Evolutionary conservation across 1,140 invertebrate genomes (phyloP).

Genomic region (Riptortus pedestris): DNA sequence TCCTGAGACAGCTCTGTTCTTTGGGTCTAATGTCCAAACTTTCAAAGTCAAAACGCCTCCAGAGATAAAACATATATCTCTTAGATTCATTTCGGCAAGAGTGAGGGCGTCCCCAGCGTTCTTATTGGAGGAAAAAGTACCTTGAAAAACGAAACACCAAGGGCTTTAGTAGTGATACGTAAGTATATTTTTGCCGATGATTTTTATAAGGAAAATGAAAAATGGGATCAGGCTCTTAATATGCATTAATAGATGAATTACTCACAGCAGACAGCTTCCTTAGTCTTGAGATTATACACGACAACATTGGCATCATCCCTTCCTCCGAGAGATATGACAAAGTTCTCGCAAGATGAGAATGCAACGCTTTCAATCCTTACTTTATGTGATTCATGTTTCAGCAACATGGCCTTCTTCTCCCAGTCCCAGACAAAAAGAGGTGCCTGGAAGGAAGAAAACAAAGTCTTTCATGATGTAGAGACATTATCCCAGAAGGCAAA

Average conservation of each 20-base stretch:
- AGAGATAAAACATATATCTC: slow-evolving; percentile 52
- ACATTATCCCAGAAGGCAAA: background rate
- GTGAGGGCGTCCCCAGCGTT: slow-evolving; percentile 54
- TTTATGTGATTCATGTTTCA: slow-evolving; percentile 71
- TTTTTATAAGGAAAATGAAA: too few species aligned
- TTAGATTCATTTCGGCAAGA: slow-evolving; percentile 44
- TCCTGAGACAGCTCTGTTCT: slow-evolving; percentile 54
- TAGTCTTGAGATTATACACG: slow-evolving; percentile 55
- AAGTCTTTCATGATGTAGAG: slow-evolving; percentile 17
- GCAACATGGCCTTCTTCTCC: slow-evolving; percentile 46
- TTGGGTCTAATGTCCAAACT: slow-evolving; percentile 65
- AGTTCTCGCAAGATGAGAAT: slow-evolving; percentile 70
- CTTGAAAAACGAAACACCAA: too few species aligned
- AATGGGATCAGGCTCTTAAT: too few species aligned
- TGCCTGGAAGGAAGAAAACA: slow-evolving; percentile 44
- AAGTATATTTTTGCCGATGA: too few species aligned
- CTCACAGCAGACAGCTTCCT: slow-evolving; percentile 52
- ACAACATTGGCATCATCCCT: slow-evolving; percentile 75
- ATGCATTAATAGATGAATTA: too few species aligned
- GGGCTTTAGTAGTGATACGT: background rate
- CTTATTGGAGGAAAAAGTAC: slow-evolving; percentile 47
- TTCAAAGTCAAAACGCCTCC: slow-evolving; percentile 59
- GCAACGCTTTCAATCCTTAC: slow-evolving; percentile 67
- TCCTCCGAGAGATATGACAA: slow-evolving; percentile 75
- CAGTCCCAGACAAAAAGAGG: slow-evolving; percentile 81